Base-by-base conservation (phyloP, 1,140 invertebrate genomes). In the Helicoverpa armigera region DNA sequence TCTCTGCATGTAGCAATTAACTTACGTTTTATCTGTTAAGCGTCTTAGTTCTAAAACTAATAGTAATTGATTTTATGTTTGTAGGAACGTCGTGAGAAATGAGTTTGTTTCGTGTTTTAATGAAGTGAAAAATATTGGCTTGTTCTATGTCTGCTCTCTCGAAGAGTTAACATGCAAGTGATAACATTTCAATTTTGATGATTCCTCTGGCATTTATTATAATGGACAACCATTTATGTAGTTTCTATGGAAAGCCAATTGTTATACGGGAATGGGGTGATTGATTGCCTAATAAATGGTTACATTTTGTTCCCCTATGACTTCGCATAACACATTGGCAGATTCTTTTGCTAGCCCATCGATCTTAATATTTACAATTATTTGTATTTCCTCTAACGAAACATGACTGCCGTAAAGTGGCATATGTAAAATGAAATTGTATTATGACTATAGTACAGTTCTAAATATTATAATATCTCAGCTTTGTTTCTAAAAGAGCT, bases 61-160 rank as follows among this genome's bases (percentile, higher is more conserved):
- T 90, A 81, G 86, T 92, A 90, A 90, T 90, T 91, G 89, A 90
- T 90, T 87, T 81, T 86, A 84, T 86, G 88, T 88, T 87, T 82
- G 81, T 83, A 83, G 83, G 74, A 86, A 87, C 67, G 23, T 35
- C 50, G n/a, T 81, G 80, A 81, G 56, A 70, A 81, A 81, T 81
- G 73, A 67, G 56, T 60, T 56, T 56, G 43, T 69, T 69, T 23
- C 48, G 53, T 61, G 48, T 53, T 78, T 75, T 83, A 83, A 83
- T 79, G 80, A 73, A 63, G 61, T 79, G 56, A 54, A 63, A 74
- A 67, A 65, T 79, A 79, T 16, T 29, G 69, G 12, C 50, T 43
- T 58, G 76, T 69, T 79, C 29, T 60, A 69, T 60, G 43, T 69
- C 53, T 58, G 10, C 35, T 74, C 35, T 51, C 16, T 29, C 23